Evolutionary conservation across 2,113 vertebrate species (phyloP), one percentile per base, ranked within the genome.

Genomic region (Montifringilla adamsi): DNA sequence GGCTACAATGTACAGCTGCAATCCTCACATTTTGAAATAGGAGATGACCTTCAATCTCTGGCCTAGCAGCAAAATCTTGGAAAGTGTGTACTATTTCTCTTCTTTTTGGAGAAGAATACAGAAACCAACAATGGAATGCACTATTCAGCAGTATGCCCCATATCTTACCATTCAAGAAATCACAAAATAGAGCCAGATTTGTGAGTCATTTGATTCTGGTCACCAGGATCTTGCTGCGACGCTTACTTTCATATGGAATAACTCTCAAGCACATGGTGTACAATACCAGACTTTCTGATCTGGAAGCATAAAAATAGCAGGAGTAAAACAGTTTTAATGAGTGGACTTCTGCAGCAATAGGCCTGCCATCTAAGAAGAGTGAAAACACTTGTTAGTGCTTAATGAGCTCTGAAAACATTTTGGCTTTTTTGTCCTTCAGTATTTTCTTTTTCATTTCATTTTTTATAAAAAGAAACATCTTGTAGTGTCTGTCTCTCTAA

Each of bases 301-400:
- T 39, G 21, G 35, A 68, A n/a, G 19, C 10, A 22, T 78, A 80
- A 85, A 88, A 87, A 23, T 59, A 72, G 43, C n/a, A 55, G 37
- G 15, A 83, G 11, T 87, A 68, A 87, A 93, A 70, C 27, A 68
- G 10, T 24, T 81, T 90, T 92, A 97, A 93, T 83, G 41, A 93
- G 79, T 39, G 64, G 59, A 70, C 24, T 70, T 55, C 67, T 81
- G 59, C 35, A 94, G 68, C 52, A 81, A 44, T 24, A 74, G 11
- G 13, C 3, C 24, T 81, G 22, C 39, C 13, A 27, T 85, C 30
- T 74, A 86, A 79, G 37, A 81, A 43, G 9, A 79, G 14, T 35
- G 9, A 91, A 83, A 91, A 88, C 69, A 76, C 15, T 79, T 93
- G 13, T 75, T 52, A 78, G 60, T 30, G 10, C 13, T 84, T 94